Percentiles rank a stretch among this genome's conserved stretches.
Conservation (phyloP, 1,140 invertebrate genomes). For the Cepaea nemoralis region DNA sequence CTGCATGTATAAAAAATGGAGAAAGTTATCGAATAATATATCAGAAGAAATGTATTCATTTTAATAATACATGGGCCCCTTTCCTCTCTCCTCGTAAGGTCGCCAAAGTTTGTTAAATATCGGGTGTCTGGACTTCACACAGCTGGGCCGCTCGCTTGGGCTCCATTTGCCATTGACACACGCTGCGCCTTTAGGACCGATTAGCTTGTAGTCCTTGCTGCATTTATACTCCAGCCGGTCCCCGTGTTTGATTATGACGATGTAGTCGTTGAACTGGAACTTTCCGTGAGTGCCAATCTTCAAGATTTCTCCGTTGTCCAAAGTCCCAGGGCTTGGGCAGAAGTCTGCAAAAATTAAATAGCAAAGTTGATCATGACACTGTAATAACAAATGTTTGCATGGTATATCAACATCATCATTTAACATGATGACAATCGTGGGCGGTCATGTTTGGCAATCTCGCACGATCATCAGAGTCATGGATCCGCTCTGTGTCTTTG, state of each 20-base stretch:
- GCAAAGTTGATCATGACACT: too few relatives aligned
- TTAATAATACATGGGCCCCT: background rate
- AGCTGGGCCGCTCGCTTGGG: slow-evolving; percentile 72
- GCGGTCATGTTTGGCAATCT: too few relatives aligned
- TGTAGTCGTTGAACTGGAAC: slow-evolving; percentile 59
- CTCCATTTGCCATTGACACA: slow-evolving; percentile 92
- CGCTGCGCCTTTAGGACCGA: slow-evolving; percentile 91
- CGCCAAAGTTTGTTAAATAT: slow-evolving; percentile 53
- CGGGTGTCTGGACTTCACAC: slow-evolving; percentile 49
- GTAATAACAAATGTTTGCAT: too few relatives aligned
- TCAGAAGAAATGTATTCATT: too few relatives aligned
- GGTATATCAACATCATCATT: too few relatives aligned
- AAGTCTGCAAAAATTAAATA: slow-evolving; percentile 51
- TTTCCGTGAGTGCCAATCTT: slow-evolving; percentile 52
- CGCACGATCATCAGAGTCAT: too few relatives aligned
- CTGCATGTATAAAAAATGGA: too few relatives aligned
- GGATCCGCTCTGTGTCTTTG: too few relatives aligned
- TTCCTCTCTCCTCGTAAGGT: slow-evolving; percentile 47
- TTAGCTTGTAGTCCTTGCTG: slow-evolving; percentile 87
- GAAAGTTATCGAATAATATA: too few relatives aligned
- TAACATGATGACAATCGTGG: too few relatives aligned
- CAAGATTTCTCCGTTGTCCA: slow-evolving; percentile 61
- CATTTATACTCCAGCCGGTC: slow-evolving; percentile 89
- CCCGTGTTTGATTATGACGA: slow-evolving; percentile 60
- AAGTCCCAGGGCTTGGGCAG: slow-evolving; percentile 58